Evolutionary conservation across 1,140 invertebrate genomes (phyloP), one percentile per base, ranked within the genome.

Genomic region (Apis dorsata): DNA sequence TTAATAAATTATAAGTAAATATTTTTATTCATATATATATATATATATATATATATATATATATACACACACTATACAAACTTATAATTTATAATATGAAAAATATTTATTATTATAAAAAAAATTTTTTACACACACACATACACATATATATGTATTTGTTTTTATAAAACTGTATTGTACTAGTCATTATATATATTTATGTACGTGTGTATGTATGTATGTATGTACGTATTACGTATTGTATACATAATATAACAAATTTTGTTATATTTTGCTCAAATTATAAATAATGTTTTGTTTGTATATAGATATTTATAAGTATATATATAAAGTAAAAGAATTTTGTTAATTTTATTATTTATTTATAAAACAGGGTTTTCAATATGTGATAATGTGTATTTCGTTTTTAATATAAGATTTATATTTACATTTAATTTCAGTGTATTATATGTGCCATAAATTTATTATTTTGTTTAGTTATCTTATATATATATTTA

Each of bases 321-420:
- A 44, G 34, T 44, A 13, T 62, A 13, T 2, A 2, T 51, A 17
- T 53, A 72, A 44, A 55, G 57, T 70, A 44, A 62, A 65, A 44
- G 34, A 74, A 3, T 24, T 73, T 73, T 21, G 53, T 74, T 55
- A 63, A 72, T 53, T 62, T 28, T 53, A 13, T 73, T 53, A 80
- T 65, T 49, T 65, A 66, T 24, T 1, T 51, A 10, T 74, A 53
- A 66, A 60, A 81, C 79, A 81, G 60, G 71, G 51, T 81, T 74
- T 10, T 19, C 65, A 9, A 65, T 7, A 81, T 55, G 49, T 63
- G 79, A 62, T 65, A 73, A 24, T 51, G 63, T 74, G 17, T n/a
- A 55, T 53, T 74, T 74, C 62, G 4, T 63, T 57, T 57, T 68
- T 63, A 34, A 19, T 17, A 57, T 17, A 60, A 62, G 44, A 12